Conservation (phyloP, 2,888 invertebrate species). For the Yponomeuta cagnagella region DNA sequence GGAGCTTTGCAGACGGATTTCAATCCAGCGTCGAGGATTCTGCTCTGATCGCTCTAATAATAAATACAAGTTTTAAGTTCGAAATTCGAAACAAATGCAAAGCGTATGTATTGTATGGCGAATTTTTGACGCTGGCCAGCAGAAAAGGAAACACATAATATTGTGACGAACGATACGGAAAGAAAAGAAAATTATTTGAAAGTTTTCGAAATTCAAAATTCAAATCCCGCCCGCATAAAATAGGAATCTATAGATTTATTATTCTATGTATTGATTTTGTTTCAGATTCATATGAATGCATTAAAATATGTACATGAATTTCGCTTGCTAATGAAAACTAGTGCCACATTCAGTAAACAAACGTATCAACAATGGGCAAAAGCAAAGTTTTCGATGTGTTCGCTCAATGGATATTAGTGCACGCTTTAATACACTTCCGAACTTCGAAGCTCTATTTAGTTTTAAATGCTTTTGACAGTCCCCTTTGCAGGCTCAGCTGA, state of each 20-base stretch:
- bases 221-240: too few relatives aligned
- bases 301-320: too few relatives aligned
- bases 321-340: too few relatives aligned
- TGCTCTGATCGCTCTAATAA: background rate
- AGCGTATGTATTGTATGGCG: too few relatives aligned
- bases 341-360: background rate
- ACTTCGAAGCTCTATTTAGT: constrained; percentile 42
- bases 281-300: too few relatives aligned
- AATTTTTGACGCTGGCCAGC: too few relatives aligned
- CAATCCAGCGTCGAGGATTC: constrained; percentile 1
- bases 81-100: background rate
- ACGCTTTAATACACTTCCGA: constrained; percentile 50
- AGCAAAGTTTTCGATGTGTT: constrained; percentile 28
- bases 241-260: too few relatives aligned
- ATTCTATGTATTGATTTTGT: too few relatives aligned
- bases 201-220: too few relatives aligned
- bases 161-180: too few relatives aligned
- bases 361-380: constrained; percentile 23
- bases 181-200: too few relatives aligned
- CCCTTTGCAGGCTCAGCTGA: constrained; percentile 28
- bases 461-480: constrained; percentile 56
- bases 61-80: background rate
- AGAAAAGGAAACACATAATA: too few relatives aligned
- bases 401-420: constrained; percentile 40
- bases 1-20: constrained; percentile 7